These are phyloP conservation scores for Benthosema pterotum DNA, from an alignment of 2,797 vertebrate species.

Conservation along the genomic window DNA sequence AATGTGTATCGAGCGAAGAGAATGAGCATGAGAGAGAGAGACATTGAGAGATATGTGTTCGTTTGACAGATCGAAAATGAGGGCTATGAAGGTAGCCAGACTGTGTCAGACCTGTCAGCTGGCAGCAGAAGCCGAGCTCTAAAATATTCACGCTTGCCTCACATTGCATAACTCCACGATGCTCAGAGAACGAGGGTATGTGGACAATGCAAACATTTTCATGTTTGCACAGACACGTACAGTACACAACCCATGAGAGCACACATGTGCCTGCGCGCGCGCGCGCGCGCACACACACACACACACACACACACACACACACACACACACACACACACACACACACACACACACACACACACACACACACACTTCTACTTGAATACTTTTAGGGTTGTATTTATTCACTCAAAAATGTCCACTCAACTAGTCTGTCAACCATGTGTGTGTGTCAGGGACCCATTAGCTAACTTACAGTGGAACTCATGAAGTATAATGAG, in stretches of 20 bases:
- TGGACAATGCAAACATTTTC: slow-evolving; percentile 6
- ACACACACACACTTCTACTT: neutral
- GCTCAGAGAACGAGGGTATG: slow-evolving; percentile 10
- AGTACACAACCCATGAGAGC: neutral
- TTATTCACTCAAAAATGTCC: neutral
- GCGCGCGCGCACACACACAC: too few species aligned
- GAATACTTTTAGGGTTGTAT: neutral
- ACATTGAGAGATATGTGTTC: neutral
- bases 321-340: slow-evolving; percentile 9
- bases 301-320: neutral
- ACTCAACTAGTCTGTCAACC: neutral
- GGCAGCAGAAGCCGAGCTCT: neutral
- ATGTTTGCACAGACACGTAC: neutral
- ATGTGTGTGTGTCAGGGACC: slow-evolving; percentile 13
- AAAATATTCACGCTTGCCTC: slow-evolving; percentile 20
- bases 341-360: neutral
- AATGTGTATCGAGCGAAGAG: neutral
- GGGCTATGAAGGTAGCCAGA: neutral
- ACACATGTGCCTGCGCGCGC: too few species aligned
- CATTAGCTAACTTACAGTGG: slow-evolving; percentile 38
- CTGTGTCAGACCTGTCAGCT: slow-evolving; percentile 26
- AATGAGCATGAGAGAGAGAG: neutral
- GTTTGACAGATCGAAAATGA: neutral
- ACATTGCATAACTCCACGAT: slow-evolving; percentile 12
- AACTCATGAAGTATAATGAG: slow-evolving; percentile 54